phyloP scores from a whole-genome alignment of 2,113 vertebrate species.

The Eudyptes chrysolophus region DNA sequence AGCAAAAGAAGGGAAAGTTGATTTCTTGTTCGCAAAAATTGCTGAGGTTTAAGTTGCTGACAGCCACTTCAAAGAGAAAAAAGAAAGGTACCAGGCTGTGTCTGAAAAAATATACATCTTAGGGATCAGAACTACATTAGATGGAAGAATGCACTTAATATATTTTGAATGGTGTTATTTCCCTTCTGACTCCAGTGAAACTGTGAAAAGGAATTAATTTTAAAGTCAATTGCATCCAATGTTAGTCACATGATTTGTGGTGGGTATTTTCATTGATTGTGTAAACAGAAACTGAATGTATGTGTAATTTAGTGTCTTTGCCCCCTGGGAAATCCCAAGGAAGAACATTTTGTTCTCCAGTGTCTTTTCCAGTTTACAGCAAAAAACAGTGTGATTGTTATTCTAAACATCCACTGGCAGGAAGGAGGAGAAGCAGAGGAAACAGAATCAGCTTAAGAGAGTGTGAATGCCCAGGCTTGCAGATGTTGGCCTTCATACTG shows the following conservation, averaged over 20 bases:
- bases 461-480: not conserved
- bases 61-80: not conserved
- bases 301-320: not conserved
- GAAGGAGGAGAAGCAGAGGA: not conserved
- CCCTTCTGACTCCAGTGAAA: not conserved
- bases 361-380: not conserved
- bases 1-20: not conserved
- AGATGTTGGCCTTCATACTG: not conserved
- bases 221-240: not conserved
- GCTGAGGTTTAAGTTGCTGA: not conserved
- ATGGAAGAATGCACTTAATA: not conserved
- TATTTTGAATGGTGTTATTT: not conserved
- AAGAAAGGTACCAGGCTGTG: not conserved
- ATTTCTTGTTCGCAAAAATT: not conserved
- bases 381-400: not conserved
- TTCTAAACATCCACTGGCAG: not conserved
- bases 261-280: not conserved
- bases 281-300: not conserved
- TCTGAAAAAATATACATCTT: not conserved
- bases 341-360: not conserved
- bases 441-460: not conserved
- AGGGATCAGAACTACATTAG: not conserved
- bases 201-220: not conserved
- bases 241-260: not conserved
- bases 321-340: not conserved